phyloP scores from a whole-genome alignment of 2,888 invertebrate species.

The Crocallis elinguaria region DNA sequence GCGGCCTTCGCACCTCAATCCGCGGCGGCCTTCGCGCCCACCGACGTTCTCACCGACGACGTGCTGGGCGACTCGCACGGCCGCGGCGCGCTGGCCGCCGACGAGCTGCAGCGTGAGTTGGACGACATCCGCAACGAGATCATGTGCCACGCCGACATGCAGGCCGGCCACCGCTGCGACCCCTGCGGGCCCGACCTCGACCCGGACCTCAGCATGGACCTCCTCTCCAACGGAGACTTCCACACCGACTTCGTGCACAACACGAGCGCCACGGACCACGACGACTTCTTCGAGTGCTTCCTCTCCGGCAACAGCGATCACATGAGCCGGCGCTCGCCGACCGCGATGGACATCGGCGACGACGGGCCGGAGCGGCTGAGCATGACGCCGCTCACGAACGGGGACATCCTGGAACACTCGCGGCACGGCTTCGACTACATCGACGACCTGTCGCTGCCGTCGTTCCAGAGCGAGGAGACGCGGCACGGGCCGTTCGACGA shows the following conservation, averaged over 20 bases:
- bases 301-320: slow-evolving; percentile 62
- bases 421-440: slow-evolving; percentile 75
- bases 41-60: slow-evolving; percentile 66
- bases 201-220: slow-evolving; percentile 58
- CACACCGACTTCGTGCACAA: slow-evolving; percentile 69
- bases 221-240: slow-evolving; percentile 61
- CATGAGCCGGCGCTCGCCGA: slow-evolving; percentile 55
- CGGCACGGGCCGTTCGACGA: slow-evolving; percentile 61
- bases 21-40: slow-evolving; percentile 59
- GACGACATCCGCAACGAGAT: slow-evolving; percentile 78
- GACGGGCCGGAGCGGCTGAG: slow-evolving; percentile 68
- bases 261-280: slow-evolving; percentile 62
- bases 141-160: slow-evolving; percentile 70
- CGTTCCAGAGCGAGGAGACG: slow-evolving; percentile 71
- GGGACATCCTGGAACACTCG: slow-evolving; percentile 70
- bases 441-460: slow-evolving; percentile 74
- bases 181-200: slow-evolving; percentile 58
- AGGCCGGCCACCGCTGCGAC: slow-evolving; percentile 52
- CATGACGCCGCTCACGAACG: slow-evolving; percentile 71
- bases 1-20: slow-evolving; percentile 34
- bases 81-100: slow-evolving; percentile 69
- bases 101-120: slow-evolving; percentile 72
- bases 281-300: slow-evolving; percentile 72
- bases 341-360: slow-evolving; percentile 70
- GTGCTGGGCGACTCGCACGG: slow-evolving; percentile 62